These are phyloP conservation scores for Chrysina gloriosa DNA, from an alignment of 2,888 invertebrate genomes.

Conservation along the genomic window DNA sequence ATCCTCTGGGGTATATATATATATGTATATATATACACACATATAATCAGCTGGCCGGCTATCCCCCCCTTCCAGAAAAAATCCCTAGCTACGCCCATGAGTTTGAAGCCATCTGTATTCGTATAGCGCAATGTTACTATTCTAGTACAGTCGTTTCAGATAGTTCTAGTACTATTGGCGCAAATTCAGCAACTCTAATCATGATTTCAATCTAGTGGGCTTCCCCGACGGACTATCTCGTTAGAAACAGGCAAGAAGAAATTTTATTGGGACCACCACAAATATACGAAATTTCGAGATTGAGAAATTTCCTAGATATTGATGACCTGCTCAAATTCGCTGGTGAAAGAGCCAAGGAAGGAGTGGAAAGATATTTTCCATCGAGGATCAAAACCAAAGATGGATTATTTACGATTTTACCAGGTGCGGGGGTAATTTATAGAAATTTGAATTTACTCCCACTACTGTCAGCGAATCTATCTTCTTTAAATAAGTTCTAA, in stretches of 20 bases:
- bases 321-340: slow-evolving; percentile 72
- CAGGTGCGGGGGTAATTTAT: slow-evolving; percentile 49
- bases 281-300: slow-evolving; percentile 77
- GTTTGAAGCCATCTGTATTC: no score
- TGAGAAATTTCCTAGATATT: slow-evolving; percentile 70
- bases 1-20: no score
- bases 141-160: no score
- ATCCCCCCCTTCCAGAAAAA: no score
- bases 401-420: slow-evolving; percentile 52
- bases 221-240: slow-evolving; percentile 68
- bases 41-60: no score
- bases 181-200: neutral
- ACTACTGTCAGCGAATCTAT: no score
- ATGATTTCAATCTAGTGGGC: slow-evolving; percentile 72
- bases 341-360: slow-evolving; percentile 67
- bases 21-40: no score
- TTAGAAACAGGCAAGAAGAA: slow-evolving; percentile 61
- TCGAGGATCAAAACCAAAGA: slow-evolving; percentile 55
- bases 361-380: slow-evolving; percentile 65
- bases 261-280: slow-evolving; percentile 79
- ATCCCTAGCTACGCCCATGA: no score
- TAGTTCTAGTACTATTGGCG: no score
- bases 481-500: no score
- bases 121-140: no score
- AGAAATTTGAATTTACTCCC: no score